These are phyloP conservation scores for Rissa tridactyla DNA, from an alignment of 2,113 vertebrate species.

Conservation along the genomic window DNA sequence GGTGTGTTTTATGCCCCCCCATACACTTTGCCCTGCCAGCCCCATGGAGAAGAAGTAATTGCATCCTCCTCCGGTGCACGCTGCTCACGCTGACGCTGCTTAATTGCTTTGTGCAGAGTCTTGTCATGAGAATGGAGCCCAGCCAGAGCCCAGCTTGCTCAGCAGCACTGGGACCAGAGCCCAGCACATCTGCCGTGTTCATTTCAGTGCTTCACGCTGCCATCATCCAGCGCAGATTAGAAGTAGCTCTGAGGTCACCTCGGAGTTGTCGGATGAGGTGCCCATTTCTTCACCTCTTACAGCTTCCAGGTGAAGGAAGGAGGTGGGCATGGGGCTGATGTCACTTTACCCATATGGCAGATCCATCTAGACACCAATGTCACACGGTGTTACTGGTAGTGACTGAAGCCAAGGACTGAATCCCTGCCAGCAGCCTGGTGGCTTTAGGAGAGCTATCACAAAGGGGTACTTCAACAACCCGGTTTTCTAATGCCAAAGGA, in stretches of 20 bases:
- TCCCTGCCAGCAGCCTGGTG: background rate
- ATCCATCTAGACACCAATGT: background rate
- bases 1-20: background rate
- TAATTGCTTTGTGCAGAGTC: constrained; percentile 56
- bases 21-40: background rate
- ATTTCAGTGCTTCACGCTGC: background rate
- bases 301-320: background rate
- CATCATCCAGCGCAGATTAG: background rate
- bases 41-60: background rate
- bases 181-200: background rate
- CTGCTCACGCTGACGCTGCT: constrained; percentile 34
- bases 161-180: constrained; percentile 21
- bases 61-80: background rate
- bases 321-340: background rate
- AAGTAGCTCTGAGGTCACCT: background rate
- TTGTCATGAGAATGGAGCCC: constrained; percentile 22
- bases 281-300: background rate
- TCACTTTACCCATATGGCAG: background rate
- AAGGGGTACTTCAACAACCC: background rate
- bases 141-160: constrained; percentile 37
- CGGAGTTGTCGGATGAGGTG: background rate
- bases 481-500: background rate
- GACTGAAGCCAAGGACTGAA: background rate
- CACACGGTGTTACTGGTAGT: background rate
- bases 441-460: background rate